Evolutionary conservation across 2,888 invertebrate species (phyloP), one percentile per base, ranked within the genome.

Genomic region (Drosophila nigricruria): DNA sequence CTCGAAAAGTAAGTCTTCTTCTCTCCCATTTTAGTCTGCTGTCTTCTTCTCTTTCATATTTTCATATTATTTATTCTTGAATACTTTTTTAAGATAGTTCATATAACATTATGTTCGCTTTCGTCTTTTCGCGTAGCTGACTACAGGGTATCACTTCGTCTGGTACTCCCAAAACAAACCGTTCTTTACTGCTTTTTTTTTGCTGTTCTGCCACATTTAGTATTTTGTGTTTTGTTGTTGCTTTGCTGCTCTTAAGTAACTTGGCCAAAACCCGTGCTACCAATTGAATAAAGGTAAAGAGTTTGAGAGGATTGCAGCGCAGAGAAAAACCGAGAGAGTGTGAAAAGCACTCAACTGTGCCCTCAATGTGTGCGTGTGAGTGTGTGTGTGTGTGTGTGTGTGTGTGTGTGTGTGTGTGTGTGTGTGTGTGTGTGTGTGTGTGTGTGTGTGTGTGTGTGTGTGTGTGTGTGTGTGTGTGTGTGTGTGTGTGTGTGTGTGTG

Each of bases 301-400:
- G 50, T 50, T 43, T 58, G 23, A 32, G 38, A 63, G 50, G 53
- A 10, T 23, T 25, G 53, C 52, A 34, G 59, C 30, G 32, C 36
- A 25, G 20, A 8, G 54, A 16, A 16, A 65, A 18, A 43, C 23
- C 16, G 25, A 49, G 14, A 25, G 42, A 36, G 56, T 53, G 59
- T 18, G 45, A 47, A 70, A 71, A 71, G 80, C 82, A 85, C 85
- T 85, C 70, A 72, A 59, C 45, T 50, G 56, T 67, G 67, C 57
- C 70, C 63, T 54, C 58, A 61, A 65, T 67, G 58, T 57, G 67
- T 68, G n/a, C 30, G 10, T 32, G 30, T 3, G 47, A 52, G 58
- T 25, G 25, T 25, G 43, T 25, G 23, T 16, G 23, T 16, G 43
- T 43, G 45, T 25, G n/a, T 23, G 23, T 40, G 20, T 40, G 40